Evolutionary conservation across 2,113 vertebrate species (phyloP).

Genomic region (Morone saxatilis): DNA sequence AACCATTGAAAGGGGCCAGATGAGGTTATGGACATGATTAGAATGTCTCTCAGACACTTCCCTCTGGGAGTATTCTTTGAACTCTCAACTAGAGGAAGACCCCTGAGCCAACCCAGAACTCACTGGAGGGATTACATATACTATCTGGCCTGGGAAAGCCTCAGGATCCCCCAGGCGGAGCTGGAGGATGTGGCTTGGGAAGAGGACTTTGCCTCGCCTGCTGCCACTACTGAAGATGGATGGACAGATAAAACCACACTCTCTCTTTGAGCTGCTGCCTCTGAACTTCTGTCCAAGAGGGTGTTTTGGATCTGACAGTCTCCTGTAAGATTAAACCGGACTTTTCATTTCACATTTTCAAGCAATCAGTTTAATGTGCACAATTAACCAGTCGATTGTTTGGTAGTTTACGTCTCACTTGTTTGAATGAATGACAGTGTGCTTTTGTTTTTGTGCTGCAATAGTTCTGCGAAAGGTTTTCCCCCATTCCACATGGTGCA

Average conservation of each 20-base stretch:
- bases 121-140: slow-evolving; percentile 57
- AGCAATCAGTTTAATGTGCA: slow-evolving; percentile 43
- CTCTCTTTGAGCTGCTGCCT: slow-evolving; percentile 31
- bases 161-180: slow-evolving; percentile 42
- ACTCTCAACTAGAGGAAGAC: slow-evolving; percentile 48
- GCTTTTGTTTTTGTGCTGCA: slow-evolving; percentile 21
- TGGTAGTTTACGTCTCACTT: slow-evolving; percentile 26
- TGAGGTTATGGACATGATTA: slow-evolving; percentile 38
- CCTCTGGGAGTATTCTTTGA: slow-evolving; percentile 53
- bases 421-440: slow-evolving; percentile 22
- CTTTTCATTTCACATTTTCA: slow-evolving; percentile 49
- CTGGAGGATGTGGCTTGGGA: slow-evolving; percentile 20
- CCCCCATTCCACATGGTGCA: not conserved
- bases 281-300: slow-evolving; percentile 52
- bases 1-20: not conserved
- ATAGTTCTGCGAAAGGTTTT: not conserved
- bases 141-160: slow-evolving; percentile 49
- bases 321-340: slow-evolving; percentile 34
- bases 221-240: slow-evolving; percentile 58
- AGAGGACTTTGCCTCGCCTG: slow-evolving; percentile 42
- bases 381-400: slow-evolving; percentile 37
- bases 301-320: slow-evolving; percentile 35
- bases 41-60: slow-evolving; percentile 31
- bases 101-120: slow-evolving; percentile 30
- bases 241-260: slow-evolving; percentile 35